These are phyloP conservation scores for Aphrophora alni DNA, from an alignment of 2,888 invertebrate species.

Conservation along the genomic window DNA sequence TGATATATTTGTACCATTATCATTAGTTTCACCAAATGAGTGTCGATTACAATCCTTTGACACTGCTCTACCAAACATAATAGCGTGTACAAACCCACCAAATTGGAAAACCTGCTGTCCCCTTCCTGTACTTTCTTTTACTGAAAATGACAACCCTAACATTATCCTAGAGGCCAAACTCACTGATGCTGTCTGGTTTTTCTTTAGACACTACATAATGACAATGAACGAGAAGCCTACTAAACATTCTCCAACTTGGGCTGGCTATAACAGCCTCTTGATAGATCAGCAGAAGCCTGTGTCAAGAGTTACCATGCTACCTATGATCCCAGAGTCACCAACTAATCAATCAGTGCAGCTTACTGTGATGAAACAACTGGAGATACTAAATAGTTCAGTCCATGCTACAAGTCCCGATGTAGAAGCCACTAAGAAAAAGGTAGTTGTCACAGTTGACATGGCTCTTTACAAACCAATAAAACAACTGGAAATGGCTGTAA, in stretches of 20 bases:
- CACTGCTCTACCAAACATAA: too few species aligned
- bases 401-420: constrained; percentile 7
- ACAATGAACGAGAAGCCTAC: neutral
- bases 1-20: too few species aligned
- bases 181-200: constrained; percentile 7
- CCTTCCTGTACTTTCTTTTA: too few species aligned
- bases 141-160: too few species aligned
- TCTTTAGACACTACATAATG: neutral
- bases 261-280: neutral
- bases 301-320: constrained; percentile 7
- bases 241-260: neutral
- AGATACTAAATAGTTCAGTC: constrained; percentile 1
- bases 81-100: too few species aligned
- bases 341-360: neutral
- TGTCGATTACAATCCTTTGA: too few species aligned
- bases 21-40: too few species aligned
- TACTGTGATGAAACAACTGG: neutral
- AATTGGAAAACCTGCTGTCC: too few species aligned
- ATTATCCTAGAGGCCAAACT: neutral
- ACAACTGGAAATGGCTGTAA: neutral
- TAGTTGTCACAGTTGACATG: constrained; percentile 17
- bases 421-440: neutral
- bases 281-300: neutral
- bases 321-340: neutral
- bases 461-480: constrained; percentile 11